Percentiles rank a stretch among this genome's conserved stretches.
Conservation (phyloP, 2,888 invertebrate species). For the Ochlodes sylvanus region DNA sequence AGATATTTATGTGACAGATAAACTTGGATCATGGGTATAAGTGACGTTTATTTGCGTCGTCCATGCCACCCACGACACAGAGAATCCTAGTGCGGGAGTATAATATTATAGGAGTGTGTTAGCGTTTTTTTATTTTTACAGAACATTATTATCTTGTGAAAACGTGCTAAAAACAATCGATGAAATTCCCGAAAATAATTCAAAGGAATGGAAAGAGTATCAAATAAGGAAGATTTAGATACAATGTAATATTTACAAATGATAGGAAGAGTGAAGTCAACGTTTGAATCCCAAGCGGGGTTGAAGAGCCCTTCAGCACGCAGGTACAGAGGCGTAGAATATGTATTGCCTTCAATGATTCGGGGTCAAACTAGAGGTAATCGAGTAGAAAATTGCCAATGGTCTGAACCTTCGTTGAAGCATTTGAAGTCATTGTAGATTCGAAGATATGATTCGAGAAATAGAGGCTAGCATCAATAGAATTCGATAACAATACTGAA, state of each 20-base stretch:
- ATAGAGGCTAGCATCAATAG: background rate
- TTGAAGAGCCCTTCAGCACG: background rate
- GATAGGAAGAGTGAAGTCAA: background rate
- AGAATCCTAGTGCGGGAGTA: too few relatives aligned
- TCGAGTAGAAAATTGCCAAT: constrained; percentile 18
- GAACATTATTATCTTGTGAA: too few relatives aligned
- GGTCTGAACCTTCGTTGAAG: background rate
- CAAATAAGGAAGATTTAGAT: background rate
- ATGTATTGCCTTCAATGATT: constrained; percentile 22
- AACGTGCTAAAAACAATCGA: too few relatives aligned
- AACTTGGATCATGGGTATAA: too few relatives aligned
- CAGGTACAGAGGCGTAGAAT: constrained; percentile 10
- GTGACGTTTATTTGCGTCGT: too few relatives aligned
- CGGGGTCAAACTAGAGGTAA: constrained; percentile 11
- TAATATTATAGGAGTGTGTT: too few relatives aligned
- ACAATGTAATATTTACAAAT: background rate
- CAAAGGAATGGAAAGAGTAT: background rate
- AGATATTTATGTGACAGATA: too few relatives aligned
- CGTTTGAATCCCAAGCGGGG: background rate
- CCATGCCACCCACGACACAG: too few relatives aligned
- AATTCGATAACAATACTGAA: background rate
- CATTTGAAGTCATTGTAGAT: background rate
- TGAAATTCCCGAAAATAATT: too few relatives aligned
- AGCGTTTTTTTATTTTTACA: too few relatives aligned
- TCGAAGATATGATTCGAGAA: too few relatives aligned